These are phyloP conservation scores for Drosophila athabasca DNA, from an alignment of 1,140 invertebrate species.

Conservation along the genomic window DNA sequence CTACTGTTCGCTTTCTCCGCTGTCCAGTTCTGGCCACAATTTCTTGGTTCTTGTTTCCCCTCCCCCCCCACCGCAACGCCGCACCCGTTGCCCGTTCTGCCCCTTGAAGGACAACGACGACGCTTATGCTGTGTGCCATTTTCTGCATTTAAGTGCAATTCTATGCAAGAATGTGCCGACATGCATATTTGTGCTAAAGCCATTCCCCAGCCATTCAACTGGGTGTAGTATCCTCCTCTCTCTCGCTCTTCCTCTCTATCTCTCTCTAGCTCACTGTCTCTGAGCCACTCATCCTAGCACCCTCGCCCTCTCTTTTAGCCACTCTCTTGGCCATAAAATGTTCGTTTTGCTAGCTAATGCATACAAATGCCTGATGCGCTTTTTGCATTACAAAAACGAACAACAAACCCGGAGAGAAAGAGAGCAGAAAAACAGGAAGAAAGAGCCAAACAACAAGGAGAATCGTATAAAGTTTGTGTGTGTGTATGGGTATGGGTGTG, in stretches of 20 bases:
- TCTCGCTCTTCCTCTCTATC: background rate
- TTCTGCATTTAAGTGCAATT: conserved; percentile 82
- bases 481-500: conserved; percentile 14
- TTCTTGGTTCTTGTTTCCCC: conserved; percentile 55
- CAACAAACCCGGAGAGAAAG: conserved; percentile 20
- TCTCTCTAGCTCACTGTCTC: background rate
- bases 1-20: conserved; percentile 9
- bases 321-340: conserved; percentile 64
- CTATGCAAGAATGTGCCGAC: conserved; percentile 79
- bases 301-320: background rate
- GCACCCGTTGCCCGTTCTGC: conserved; percentile 6
- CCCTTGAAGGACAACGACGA: background rate
- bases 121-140: conserved; percentile 67
- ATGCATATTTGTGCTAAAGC: conserved; percentile 81
- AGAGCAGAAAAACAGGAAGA: conserved; percentile 7
- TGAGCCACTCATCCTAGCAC: conserved; percentile 11
- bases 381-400: conserved; percentile 76
- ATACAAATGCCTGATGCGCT: conserved; percentile 79
- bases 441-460: conserved; percentile 47
- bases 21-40: conserved; percentile 51
- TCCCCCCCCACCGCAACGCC: background rate
- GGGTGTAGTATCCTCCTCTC: too few species aligned
- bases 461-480: conserved; percentile 22
- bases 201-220: conserved; percentile 40
- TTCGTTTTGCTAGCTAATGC: conserved; percentile 80